phyloP scores from a whole-genome alignment of 2,888 invertebrate genomes.

The Conchocele bisecta region DNA sequence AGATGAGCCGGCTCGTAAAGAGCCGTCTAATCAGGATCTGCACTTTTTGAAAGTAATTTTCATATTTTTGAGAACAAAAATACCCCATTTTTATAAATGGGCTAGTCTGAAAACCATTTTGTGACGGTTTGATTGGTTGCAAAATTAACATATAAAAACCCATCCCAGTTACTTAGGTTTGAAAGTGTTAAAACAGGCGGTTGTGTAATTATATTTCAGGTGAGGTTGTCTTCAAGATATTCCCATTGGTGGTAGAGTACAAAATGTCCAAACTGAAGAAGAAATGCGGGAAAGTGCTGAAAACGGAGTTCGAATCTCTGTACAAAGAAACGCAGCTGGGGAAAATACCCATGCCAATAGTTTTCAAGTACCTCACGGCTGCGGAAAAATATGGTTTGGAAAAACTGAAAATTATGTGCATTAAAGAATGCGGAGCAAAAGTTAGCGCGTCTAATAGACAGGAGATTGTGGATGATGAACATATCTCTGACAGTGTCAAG shows the following conservation, averaged over 20 bases:
- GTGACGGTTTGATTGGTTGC: no score
- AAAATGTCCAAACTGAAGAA: constrained; percentile 19
- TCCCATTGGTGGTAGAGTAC: constrained; percentile 35
- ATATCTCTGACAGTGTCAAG: constrained; percentile 40
- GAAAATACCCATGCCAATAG: neutral
- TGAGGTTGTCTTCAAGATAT: constrained; percentile 25
- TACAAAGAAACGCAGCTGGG: constrained; percentile 1
- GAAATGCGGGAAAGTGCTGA: constrained; percentile 22
- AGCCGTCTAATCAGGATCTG: no score
- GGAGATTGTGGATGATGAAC: constrained; percentile 24
- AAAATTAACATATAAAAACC: no score
- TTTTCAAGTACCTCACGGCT: constrained; percentile 29
- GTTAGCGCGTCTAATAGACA: constrained; percentile 6
- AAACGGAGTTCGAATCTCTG: neutral
- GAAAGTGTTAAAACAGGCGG: neutral
- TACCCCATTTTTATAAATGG: no score
- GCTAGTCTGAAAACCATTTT: no score
- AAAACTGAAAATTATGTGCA: constrained; percentile 23
- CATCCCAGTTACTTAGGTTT: no score
- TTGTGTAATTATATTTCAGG: constrained; percentile 18
- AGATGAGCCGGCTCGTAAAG: no score
- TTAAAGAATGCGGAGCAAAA: constrained; percentile 31
- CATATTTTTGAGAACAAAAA: no score
- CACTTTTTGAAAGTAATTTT: no score
- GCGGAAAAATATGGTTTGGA: constrained; percentile 34